Evolutionary conservation across 2,113 vertebrate genomes (phyloP).

Genomic region (Xyliphius kryptos): DNA sequence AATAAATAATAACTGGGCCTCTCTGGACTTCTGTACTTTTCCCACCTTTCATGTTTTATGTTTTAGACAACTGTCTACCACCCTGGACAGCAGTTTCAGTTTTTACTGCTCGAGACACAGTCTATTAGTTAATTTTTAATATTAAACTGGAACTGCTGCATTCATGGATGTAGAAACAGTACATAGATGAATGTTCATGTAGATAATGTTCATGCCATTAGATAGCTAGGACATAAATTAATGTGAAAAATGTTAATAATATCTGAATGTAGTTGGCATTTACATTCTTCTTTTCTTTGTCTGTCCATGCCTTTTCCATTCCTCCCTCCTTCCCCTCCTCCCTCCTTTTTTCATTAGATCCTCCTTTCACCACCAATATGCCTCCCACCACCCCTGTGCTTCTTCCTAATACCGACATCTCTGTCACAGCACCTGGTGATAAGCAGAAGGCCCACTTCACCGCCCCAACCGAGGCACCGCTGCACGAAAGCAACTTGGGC

Average conservation of each 20-base stretch:
- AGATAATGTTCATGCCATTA: too few relatives aligned
- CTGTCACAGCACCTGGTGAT: constrained; percentile 79
- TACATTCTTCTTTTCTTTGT: constrained; percentile 90
- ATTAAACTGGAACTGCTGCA: constrained; percentile 34
- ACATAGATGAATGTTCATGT: too few relatives aligned
- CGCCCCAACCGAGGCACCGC: constrained; percentile 80
- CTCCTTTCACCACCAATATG: constrained; percentile 92
- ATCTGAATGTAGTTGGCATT: constrained; percentile 82
- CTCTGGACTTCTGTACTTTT: constrained; percentile 13
- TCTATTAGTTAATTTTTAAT: too few relatives aligned
- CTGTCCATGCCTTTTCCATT: constrained; percentile 75
- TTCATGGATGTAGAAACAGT: too few relatives aligned
- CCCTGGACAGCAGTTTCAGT: constrained; percentile 34
- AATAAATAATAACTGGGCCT: not conserved
- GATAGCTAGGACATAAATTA: constrained; percentile 52
- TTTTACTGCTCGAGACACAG: constrained; percentile 12
- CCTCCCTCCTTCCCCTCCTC: constrained; percentile 65
- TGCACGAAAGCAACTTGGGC: constrained; percentile 86
- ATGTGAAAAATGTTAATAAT: constrained; percentile 62
- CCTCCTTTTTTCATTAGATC: constrained; percentile 90
- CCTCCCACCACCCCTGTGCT: constrained; percentile 88
- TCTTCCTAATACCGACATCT: constrained; percentile 77
- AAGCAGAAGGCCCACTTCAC: constrained; percentile 73
- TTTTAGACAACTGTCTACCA: constrained; percentile 28
- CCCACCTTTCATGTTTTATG: constrained; percentile 31